These are phyloP conservation scores for Schizothorax lantsangensis DNA, from an alignment of 2,797 vertebrate species.

Conservation along the genomic window DNA sequence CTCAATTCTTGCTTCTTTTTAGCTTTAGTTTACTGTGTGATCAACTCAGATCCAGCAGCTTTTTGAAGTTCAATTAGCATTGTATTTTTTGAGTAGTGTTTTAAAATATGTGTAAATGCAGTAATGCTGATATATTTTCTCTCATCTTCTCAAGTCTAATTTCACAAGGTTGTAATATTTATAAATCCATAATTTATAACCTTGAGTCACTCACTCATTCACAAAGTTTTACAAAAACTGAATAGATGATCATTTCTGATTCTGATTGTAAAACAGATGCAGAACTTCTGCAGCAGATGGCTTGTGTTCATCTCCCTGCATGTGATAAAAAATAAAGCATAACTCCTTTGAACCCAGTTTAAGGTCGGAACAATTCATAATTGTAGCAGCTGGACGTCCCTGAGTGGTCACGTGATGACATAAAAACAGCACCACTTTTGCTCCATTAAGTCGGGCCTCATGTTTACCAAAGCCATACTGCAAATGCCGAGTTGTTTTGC, in stretches of 20 bases:
- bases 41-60: background rate
- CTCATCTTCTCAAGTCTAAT: background rate
- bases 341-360: constrained; percentile 24
- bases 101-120: background rate
- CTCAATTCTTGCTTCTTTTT: background rate
- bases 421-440: background rate
- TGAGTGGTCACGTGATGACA: constrained; percentile 11
- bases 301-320: constrained; percentile 26
- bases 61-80: background rate
- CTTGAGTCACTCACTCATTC: background rate
- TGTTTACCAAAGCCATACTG: constrained; percentile 4
- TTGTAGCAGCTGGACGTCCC: constrained; percentile 19
- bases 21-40: background rate
- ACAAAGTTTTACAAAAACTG: constrained; percentile 4
- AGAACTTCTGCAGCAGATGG: constrained; percentile 9
- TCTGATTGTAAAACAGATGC: constrained; percentile 12
- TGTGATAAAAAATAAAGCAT: constrained; percentile 12
- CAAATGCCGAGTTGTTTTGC: background rate
- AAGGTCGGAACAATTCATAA: constrained; percentile 22
- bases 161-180: background rate
- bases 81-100: background rate
- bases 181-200: background rate
- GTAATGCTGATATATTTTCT: background rate
- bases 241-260: background rate
- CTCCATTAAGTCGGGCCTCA: background rate